Evolutionary conservation across 2,113 vertebrate genomes (phyloP).

Genomic region (Coreoperca whiteheadi): DNA sequence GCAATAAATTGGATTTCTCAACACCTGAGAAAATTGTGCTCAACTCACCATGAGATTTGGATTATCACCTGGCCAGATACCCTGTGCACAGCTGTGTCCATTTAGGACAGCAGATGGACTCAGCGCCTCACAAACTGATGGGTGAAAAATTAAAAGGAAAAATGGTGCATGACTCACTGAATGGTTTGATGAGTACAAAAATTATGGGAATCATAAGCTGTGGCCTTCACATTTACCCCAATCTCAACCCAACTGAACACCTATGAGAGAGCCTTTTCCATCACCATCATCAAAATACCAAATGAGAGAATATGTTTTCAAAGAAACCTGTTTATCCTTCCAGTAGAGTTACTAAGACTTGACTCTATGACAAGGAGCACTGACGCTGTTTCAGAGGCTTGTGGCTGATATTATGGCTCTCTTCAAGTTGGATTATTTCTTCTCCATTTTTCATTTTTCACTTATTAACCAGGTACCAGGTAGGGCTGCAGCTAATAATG

Average conservation of each 20-base stretch:
- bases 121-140: not conserved
- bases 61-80: conserved; percentile 34
- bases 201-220: not conserved
- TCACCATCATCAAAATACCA: not conserved
- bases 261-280: not conserved
- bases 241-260: not conserved
- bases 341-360: not conserved
- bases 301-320: not conserved
- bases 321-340: not conserved
- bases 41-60: conserved; percentile 33
- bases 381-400: not conserved
- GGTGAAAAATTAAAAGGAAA: conserved; percentile 2
- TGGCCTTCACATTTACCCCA: not conserved
- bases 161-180: not conserved
- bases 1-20: conserved; percentile 33
- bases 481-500: not conserved
- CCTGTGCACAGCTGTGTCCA: conserved; percentile 37
- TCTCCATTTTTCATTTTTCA: not conserved
- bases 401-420: not conserved
- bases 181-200: not conserved
- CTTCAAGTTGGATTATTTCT: not conserved
- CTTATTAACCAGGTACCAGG: not conserved
- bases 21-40: conserved; percentile 23
- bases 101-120: conserved; percentile 32
- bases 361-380: not conserved